Evolutionary conservation across 2,888 invertebrate genomes (phyloP), one percentile per base, ranked within the genome.

Genomic region (Glaucopsyche alexis): DNA sequence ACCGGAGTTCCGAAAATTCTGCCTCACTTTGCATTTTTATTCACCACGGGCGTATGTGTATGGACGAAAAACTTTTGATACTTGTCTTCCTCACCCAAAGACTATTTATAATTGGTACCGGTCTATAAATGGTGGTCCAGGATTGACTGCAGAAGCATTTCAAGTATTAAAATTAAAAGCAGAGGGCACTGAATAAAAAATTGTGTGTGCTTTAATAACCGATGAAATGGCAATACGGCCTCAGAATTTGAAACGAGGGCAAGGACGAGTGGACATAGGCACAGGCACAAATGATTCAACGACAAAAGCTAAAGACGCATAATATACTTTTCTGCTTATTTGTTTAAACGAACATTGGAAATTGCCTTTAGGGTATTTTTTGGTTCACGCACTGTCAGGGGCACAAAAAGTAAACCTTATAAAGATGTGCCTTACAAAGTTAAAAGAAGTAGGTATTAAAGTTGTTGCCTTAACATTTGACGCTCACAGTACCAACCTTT

Each of bases 341-440:
- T 75, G 47, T 8, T 50, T 78, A 16, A 76, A 76, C 71, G 74
- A 78, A 64, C 14, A 64, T 9, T 83, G 80, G 81, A 82, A 82
- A 75, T 75, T 83, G 47, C 81, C 82, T 8, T 71, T 82, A 5
- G 80, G 75, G 2, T 82, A 83, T 74, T 83, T 82, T 76, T 77
- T 83, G 49, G 76, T 79, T 7, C 75, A 79, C 19, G 78, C 80
- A 3, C 38, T 83, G 16, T 72, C 52, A 14, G 77, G 76, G 7
- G 71, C 75, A 40, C 77, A 79, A 55, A 78, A 79, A 75, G 75
- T 75, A 60, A 78, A 76, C 72, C 47, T 78, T 14, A 77, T 80
- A 11, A 76, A 76, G 64, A 72, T 52, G 7, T 71, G 65, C 47
- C 67, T 77, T 3, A 52, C 13, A 6, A 78, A 78, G 74, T 77